Percentiles rank a stretch among this genome's conserved stretches.
These are phyloP conservation scores for Drosophila paranaensis DNA, from an alignment of 2,888 invertebrate species.

Conservation along the genomic window DNA sequence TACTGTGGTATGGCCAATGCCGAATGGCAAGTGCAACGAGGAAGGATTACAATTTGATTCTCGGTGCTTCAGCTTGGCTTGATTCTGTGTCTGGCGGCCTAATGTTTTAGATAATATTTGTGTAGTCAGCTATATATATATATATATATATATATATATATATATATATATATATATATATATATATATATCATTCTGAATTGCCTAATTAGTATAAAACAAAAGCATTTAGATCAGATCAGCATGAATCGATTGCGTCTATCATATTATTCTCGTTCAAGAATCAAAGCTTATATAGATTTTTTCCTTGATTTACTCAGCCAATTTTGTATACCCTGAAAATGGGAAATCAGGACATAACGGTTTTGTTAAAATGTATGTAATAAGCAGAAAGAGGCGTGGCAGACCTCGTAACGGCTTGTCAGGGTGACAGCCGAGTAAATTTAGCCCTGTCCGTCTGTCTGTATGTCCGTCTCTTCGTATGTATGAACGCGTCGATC, in stretches of 20 bases:
- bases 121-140: slow-evolving; percentile 3
- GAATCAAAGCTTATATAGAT: too few species aligned
- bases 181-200: background rate
- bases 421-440: too few species aligned
- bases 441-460: too few species aligned
- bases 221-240: background rate
- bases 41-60: background rate
- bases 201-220: background rate
- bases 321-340: too few species aligned
- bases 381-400: too few species aligned
- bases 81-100: slow-evolving; percentile 28
- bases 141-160: background rate
- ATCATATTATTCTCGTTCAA: background rate
- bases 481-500: too few species aligned
- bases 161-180: background rate
- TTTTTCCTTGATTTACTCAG: too few species aligned
- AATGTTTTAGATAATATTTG: slow-evolving; percentile 14
- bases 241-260: background rate
- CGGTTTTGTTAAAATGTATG: too few species aligned
- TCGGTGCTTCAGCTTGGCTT: slow-evolving; percentile 6
- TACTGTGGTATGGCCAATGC: slow-evolving; percentile 16
- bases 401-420: too few species aligned
- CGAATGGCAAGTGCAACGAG: slow-evolving; percentile 14
- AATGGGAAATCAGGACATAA: too few species aligned
- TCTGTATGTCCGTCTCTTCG: too few species aligned